Conservation (phyloP, 2,888 invertebrate genomes). For the Melitaea athalia region DNA sequence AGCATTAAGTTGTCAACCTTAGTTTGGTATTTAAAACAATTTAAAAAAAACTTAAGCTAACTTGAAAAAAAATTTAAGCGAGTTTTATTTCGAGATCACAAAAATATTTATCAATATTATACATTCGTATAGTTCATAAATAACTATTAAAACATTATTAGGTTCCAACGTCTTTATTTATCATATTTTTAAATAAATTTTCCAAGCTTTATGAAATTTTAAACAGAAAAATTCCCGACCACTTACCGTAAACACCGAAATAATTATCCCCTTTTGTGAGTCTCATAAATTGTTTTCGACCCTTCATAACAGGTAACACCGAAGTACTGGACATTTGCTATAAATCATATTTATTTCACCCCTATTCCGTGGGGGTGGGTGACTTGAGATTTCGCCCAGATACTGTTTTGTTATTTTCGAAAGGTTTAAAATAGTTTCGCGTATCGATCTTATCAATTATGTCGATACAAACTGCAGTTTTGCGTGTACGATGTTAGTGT, state of each 20-base stretch:
- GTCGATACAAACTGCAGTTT: constrained; percentile 68
- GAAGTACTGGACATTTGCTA: constrained; percentile 68
- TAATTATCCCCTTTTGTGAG: constrained; percentile 57
- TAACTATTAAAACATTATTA: too few relatives aligned
- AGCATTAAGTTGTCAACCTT: too few relatives aligned
- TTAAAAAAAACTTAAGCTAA: too few relatives aligned
- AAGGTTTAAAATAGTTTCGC: constrained; percentile 67
- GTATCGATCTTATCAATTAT: constrained; percentile 53
- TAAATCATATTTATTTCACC: constrained; percentile 79
- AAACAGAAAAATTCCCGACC: constrained; percentile 32
- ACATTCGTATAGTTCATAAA: too few relatives aligned
- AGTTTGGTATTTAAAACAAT: too few relatives aligned
- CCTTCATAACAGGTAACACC: constrained; percentile 64
- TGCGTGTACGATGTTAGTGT: constrained; percentile 55
- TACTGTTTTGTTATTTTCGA: constrained; percentile 54
- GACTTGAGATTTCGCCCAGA: constrained; percentile 53
- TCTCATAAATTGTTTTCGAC: constrained; percentile 77
- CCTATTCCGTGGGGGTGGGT: constrained; percentile 51
- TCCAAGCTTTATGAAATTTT: constrained; percentile 15
- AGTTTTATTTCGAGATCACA: too few relatives aligned
- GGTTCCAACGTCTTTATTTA: too few relatives aligned
- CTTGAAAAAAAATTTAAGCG: too few relatives aligned
- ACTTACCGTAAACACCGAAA: constrained; percentile 31
- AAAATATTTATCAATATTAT: too few relatives aligned
- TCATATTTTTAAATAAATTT: background rate